These are phyloP conservation scores for Amphiprion clarkii DNA, from an alignment of 2,797 vertebrate species.

Conservation along the genomic window DNA sequence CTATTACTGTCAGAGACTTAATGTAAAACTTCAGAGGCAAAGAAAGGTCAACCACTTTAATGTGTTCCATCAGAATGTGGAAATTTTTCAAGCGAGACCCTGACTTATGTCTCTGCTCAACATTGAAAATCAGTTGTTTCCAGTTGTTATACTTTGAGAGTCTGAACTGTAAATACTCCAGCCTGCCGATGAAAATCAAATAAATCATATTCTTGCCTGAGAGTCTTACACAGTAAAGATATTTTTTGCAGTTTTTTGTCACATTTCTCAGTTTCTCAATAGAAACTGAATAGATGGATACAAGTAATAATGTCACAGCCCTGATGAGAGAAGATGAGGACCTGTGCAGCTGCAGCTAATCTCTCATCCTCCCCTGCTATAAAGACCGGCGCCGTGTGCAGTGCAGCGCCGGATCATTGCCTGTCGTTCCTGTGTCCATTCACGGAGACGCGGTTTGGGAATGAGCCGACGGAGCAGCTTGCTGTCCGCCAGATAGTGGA, in stretches of 20 bases:
- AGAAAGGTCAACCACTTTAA: constrained; percentile 59
- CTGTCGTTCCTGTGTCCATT: too few relatives aligned
- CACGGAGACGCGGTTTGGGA: too few relatives aligned
- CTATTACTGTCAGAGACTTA: constrained; percentile 64
- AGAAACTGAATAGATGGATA: too few relatives aligned
- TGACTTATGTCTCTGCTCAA: constrained; percentile 39
- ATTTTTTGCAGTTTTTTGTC: not conserved
- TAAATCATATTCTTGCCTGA: not conserved
- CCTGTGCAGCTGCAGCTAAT: too few relatives aligned
- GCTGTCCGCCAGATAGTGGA: too few relatives aligned
- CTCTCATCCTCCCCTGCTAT: too few relatives aligned
- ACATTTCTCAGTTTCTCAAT: not conserved
- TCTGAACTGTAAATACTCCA: constrained; percentile 41
- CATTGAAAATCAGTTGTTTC: constrained; percentile 58
- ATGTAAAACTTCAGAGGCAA: constrained; percentile 43
- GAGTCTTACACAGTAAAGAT: not conserved
- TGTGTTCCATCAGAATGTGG: constrained; percentile 52
- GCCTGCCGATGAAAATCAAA: constrained; percentile 26
- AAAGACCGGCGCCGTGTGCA: too few relatives aligned
- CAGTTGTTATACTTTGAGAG: constrained; percentile 35
- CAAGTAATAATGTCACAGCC: too few relatives aligned
- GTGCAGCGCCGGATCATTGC: too few relatives aligned
- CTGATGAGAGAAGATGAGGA: too few relatives aligned
- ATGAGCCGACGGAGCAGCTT: too few relatives aligned
- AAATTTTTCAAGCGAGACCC: constrained; percentile 31